Conservation (phyloP, 2,113 vertebrate genomes). For the Xiphias gladius region DNA sequence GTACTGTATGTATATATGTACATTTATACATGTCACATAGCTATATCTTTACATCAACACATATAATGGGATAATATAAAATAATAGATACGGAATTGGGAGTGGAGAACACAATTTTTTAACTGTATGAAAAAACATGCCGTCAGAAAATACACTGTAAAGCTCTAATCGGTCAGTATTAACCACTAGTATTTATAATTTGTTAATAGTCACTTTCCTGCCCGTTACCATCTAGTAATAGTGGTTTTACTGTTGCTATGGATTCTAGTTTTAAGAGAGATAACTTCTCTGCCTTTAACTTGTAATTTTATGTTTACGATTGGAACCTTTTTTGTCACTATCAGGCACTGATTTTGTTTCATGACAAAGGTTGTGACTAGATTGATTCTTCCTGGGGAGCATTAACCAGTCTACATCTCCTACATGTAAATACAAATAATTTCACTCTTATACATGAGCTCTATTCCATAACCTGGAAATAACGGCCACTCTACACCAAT, state of each 20-base stretch:
- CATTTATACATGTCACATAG: slow-evolving; percentile 14
- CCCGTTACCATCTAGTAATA: background rate
- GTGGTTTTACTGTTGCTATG: background rate
- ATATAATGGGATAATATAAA: slow-evolving; percentile 1
- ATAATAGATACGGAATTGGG: background rate
- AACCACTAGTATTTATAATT: slow-evolving; percentile 15
- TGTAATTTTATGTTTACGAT: background rate
- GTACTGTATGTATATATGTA: slow-evolving; percentile 33
- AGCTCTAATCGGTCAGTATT: background rate
- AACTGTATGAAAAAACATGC: background rate
- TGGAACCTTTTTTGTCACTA: background rate
- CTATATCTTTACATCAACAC: slow-evolving; percentile 1
- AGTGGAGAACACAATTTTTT: too few relatives aligned
- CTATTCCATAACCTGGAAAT: background rate
- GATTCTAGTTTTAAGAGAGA: background rate
- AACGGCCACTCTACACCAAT: background rate
- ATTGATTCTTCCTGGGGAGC: background rate
- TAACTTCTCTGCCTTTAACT: background rate
- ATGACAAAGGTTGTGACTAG: background rate
- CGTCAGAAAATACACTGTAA: background rate
- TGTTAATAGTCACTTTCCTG: slow-evolving; percentile 9
- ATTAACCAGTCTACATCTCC: background rate
- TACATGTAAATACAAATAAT: background rate
- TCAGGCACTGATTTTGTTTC: background rate
- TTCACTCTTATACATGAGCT: background rate